Conservation (phyloP, 2,797 vertebrate genomes). For the Rhinophrynus dorsalis region DNA sequence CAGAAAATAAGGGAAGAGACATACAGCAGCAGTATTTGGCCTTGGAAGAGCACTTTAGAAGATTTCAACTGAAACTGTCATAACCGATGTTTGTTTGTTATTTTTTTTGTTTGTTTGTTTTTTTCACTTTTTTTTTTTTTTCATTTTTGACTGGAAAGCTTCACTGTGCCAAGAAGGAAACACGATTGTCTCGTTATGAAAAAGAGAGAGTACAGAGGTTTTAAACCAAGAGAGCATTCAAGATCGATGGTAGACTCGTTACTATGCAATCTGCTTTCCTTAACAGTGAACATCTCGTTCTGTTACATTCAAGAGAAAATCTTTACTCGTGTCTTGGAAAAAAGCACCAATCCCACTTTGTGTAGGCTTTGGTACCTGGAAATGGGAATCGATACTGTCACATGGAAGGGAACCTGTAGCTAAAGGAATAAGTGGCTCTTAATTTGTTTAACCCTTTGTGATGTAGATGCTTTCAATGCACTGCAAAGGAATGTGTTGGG, state of each 20-base stretch:
- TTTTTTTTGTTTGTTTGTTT: too few species aligned
- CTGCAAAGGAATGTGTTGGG: too few species aligned
- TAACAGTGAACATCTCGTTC: constrained; percentile 5
- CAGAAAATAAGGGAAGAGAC: constrained; percentile 54
- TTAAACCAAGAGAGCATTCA: not conserved
- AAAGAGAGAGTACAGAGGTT: constrained; percentile 52
- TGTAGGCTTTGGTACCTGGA: not conserved
- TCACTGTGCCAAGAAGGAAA: constrained; percentile 43
- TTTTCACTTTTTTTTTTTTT: constrained; percentile 13
- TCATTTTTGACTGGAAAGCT: constrained; percentile 34
- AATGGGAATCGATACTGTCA: not conserved
- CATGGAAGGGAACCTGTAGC: too few species aligned
- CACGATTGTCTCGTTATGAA: constrained; percentile 62
- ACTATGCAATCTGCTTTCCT: constrained; percentile 22
- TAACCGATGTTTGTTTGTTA: constrained; percentile 9
- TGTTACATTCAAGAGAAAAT: not conserved
- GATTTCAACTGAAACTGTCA: constrained; percentile 61
- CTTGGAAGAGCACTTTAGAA: constrained; percentile 81
- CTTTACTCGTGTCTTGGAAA: not conserved
- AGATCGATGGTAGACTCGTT: not conserved
- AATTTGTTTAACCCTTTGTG: too few species aligned
- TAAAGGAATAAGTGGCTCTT: too few species aligned
- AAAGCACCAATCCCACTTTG: not conserved
- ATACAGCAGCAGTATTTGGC: constrained; percentile 46
- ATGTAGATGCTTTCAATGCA: too few species aligned